Conservation (phyloP, 2,113 vertebrate species). For the Gopherus flavomarginatus region DNA sequence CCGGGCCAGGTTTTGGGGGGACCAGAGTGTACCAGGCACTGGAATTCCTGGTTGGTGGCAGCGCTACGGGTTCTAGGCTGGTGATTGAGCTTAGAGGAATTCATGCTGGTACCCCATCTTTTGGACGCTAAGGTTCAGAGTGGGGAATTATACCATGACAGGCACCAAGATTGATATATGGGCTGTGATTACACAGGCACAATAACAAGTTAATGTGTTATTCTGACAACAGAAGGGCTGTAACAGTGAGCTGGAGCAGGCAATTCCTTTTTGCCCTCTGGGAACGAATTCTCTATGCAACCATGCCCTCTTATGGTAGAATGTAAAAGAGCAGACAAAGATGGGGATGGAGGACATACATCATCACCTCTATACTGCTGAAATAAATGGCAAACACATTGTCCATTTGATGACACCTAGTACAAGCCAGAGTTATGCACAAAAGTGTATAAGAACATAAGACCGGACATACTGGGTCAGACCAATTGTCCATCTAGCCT, state of each 20-base stretch:
- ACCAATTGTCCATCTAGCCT: neutral
- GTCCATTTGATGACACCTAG: neutral
- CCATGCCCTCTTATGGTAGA: neutral
- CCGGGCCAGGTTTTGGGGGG: too few species aligned
- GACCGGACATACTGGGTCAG: neutral
- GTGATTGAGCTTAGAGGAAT: too few species aligned
- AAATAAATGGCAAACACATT: neutral
- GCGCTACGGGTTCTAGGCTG: too few species aligned
- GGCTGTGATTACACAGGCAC: neutral
- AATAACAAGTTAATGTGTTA: neutral
- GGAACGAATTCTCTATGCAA: fast-evolving
- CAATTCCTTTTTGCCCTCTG: neutral
- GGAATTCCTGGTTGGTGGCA: too few species aligned
- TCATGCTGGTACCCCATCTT: too few species aligned
- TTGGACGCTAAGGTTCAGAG: too few species aligned
- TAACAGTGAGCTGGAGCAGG: neutral
- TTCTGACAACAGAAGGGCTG: neutral
- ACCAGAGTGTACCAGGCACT: too few species aligned
- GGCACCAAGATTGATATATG: neutral
- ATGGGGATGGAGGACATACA: neutral
- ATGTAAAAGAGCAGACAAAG: neutral
- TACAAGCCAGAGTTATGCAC: fast-evolving
- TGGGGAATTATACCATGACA: too few species aligned
- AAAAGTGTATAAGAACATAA: neutral
- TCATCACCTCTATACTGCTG: neutral